These are phyloP conservation scores for Leptinotarsa peninsularis DNA, from an alignment of 2,888 invertebrate species.

Conservation along the genomic window DNA sequence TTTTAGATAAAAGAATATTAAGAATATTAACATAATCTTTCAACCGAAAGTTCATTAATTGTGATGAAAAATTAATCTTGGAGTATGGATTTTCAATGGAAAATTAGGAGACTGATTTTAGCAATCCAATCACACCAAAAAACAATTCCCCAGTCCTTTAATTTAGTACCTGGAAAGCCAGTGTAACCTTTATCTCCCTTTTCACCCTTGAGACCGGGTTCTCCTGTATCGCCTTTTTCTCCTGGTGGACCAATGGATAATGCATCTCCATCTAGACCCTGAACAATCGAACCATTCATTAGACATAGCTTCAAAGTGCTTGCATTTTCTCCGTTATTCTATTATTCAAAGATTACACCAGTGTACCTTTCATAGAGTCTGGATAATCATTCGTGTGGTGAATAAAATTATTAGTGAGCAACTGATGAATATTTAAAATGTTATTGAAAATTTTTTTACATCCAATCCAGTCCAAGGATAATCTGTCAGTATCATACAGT, in stretches of 20 bases:
- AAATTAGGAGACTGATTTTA: no score
- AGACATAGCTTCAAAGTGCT: slow-evolving; percentile 57
- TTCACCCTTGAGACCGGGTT: slow-evolving; percentile 67
- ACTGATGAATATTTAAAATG: no score
- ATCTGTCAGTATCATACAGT: no score
- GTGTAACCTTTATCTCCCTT: slow-evolving; percentile 68
- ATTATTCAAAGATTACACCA: background rate
- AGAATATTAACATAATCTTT: no score
- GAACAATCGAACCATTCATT: slow-evolving; percentile 62
- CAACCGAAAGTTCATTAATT: no score
- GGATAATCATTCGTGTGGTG: background rate
- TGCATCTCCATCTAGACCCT: slow-evolving; percentile 71
- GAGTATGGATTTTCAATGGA: no score
- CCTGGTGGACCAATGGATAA: slow-evolving; percentile 76
- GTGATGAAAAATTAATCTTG: no score
- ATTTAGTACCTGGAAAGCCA: slow-evolving; percentile 67
- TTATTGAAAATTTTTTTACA: no score
- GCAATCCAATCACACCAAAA: background rate
- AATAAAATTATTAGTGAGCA: background rate
- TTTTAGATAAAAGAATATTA: no score
- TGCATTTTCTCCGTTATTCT: background rate
- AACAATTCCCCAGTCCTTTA: background rate
- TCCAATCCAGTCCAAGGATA: no score
- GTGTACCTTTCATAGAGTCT: background rate
- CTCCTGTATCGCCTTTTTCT: slow-evolving; percentile 71